phyloP scores from a whole-genome alignment of 35 echinoderm and acorn worm species.

The Ophioderma brevispina region DNA sequence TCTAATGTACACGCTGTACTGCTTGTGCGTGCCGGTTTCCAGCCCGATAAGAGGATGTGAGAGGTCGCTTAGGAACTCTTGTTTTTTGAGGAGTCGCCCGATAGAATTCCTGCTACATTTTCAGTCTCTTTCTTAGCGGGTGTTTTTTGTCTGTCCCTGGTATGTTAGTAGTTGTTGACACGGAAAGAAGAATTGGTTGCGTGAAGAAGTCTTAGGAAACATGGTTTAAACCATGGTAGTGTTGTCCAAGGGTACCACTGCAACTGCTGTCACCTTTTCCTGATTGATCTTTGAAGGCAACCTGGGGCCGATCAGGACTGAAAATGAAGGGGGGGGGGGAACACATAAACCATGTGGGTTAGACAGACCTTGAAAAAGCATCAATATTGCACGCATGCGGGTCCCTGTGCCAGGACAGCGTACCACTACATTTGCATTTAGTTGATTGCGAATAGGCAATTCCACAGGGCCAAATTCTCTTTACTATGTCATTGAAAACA shows the following conservation, averaged over 20 bases:
- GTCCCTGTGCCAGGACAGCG: slow-evolving; percentile 54
- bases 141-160: neutral
- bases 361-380: slow-evolving; percentile 32
- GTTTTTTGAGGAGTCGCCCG: slow-evolving; percentile 1
- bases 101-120: slow-evolving; percentile 18
- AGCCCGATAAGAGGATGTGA: no score
- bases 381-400: slow-evolving; percentile 34
- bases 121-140: neutral
- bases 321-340: slow-evolving; percentile 66
- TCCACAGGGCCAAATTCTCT: neutral
- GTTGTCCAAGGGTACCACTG: slow-evolving; percentile 6
- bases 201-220: neutral
- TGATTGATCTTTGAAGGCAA: slow-evolving; percentile 38
- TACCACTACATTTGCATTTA: neutral
- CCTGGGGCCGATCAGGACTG: slow-evolving; percentile 36
- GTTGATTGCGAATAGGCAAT: neutral
- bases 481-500: neutral
- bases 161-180: neutral
- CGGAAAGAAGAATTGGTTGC: neutral
- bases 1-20: no score
- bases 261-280: slow-evolving; percentile 42
- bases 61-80: no score
- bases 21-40: no score
- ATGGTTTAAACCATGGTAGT: neutral
- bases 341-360: slow-evolving; percentile 38